Percentiles rank a stretch among this genome's conserved stretches.
phyloP scores from a whole-genome alignment of 2,888 invertebrate genomes.

The Epirrita christyi region DNA sequence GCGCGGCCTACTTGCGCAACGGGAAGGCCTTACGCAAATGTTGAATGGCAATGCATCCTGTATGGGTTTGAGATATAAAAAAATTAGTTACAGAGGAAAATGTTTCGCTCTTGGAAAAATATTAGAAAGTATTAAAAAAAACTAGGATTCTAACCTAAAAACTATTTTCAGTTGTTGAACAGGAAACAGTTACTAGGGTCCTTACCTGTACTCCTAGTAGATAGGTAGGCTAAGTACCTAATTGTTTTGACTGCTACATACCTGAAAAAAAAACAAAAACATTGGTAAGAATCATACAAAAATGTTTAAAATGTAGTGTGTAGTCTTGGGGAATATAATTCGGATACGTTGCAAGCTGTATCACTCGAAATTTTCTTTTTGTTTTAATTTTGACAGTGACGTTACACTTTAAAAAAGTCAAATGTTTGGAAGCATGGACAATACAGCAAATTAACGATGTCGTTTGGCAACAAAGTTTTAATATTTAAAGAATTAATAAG shows the following conservation, averaged over 20 bases:
- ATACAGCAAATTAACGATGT: not conserved
- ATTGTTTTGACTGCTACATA: constrained; percentile 1
- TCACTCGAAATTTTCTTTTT: not conserved
- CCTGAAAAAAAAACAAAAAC: constrained; percentile 1
- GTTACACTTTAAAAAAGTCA: not conserved
- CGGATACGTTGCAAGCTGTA: no score
- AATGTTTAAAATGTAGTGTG: no score
- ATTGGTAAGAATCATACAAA: not conserved
- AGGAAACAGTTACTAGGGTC: not conserved
- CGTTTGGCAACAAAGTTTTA: constrained; percentile 12
- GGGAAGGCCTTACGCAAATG: constrained; percentile 56
- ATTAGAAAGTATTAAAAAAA: not conserved
- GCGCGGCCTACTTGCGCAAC: constrained; percentile 71
- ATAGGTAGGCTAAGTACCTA: no score
- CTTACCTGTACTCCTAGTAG: no score
- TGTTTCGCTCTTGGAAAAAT: not conserved
- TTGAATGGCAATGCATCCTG: constrained; percentile 29
- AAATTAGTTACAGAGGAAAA: not conserved
- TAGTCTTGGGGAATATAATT: no score
- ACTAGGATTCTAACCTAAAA: not conserved
- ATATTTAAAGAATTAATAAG: constrained; percentile 9
- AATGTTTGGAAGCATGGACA: not conserved
- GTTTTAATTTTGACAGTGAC: not conserved
- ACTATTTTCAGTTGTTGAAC: not conserved
- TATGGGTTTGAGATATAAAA: constrained; percentile 8